Percentiles rank a stretch among this genome's conserved stretches.
Evolutionary conservation across 2,113 vertebrate genomes (phyloP).

Genomic region (Rynchops niger): DNA sequence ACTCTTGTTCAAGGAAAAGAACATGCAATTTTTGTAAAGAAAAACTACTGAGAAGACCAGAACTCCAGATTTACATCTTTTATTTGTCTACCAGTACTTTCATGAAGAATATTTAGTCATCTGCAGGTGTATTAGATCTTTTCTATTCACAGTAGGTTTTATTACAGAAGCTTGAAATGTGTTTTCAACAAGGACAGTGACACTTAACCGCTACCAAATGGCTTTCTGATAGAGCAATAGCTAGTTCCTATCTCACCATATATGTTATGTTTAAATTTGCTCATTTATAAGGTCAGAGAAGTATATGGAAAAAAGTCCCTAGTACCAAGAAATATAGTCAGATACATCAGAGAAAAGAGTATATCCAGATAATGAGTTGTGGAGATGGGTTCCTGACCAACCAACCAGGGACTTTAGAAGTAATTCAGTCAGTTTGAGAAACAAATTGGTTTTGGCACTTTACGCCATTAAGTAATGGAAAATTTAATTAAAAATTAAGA

Average conservation of each 20-base stretch:
- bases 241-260: background rate
- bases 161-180: background rate
- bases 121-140: background rate
- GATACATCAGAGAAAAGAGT: background rate
- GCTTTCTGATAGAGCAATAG: background rate
- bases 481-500: constrained; percentile 24
- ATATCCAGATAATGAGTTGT: background rate
- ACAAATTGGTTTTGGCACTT: background rate
- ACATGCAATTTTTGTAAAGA: background rate
- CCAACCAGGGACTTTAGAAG: background rate
- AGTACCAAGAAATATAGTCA: background rate
- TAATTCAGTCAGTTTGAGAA: background rate
- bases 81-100: background rate
- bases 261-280: background rate
- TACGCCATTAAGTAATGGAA: background rate
- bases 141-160: background rate
- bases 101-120: background rate
- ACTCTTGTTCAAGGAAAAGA: background rate
- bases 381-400: background rate
- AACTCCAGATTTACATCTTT: background rate
- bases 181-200: background rate
- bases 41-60: background rate
- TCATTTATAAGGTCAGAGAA: background rate
- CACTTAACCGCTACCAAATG: background rate
- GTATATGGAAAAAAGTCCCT: background rate